Base-by-base conservation (phyloP, 2,888 invertebrate genomes). In the Darwinula stevensoni region DNA sequence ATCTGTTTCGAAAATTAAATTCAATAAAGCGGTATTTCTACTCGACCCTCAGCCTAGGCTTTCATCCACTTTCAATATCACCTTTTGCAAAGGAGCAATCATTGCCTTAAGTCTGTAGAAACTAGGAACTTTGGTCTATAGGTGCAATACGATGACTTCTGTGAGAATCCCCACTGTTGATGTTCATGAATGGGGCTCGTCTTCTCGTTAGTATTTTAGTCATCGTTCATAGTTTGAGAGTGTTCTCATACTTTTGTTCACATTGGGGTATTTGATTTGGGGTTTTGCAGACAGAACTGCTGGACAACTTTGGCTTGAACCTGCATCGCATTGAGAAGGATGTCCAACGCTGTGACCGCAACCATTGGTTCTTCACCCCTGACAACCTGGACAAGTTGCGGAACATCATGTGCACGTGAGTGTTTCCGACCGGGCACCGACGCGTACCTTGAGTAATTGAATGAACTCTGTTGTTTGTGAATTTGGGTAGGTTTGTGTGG, bases 381-480 rank as follows among this genome's bases (percentile, higher is more conserved):
- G 69, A 71, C 37, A 88, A 88, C 52, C 57, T 88, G 40, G 82
- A 86, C 44, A 86, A 86, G 49, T 55, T 88, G 16, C 59, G 84
- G 34, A 84, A 86, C 53, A 70, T 91, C 34, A 86, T 91, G 71
- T 84, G 84, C 68, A 82, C 82, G 73, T 82, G 54, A 63, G 70
- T 56, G 4, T 16, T 31, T 14, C n/a, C n/a, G n/a, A n/a, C n/a
- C n/a, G n/a, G n/a, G n/a, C n/a, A n/a, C n/a, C n/a, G n/a, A n/a
- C 14, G n/a, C 33, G 14, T 33, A n/a, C n/a, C n/a, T 13, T 14
- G 22, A n/a, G 15, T 27, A 14, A 4, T 13, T 15, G 29, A 6
- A 14, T 14, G 11, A 14, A 13, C 27, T 28, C 14, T 18, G 13
- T 4, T 27, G 16, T 27, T n/a, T n/a, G 9, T 22, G 6, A 22